These are phyloP conservation scores for Sphyrna mokarran DNA, from an alignment of 2,113 vertebrate species.

Conservation along the genomic window DNA sequence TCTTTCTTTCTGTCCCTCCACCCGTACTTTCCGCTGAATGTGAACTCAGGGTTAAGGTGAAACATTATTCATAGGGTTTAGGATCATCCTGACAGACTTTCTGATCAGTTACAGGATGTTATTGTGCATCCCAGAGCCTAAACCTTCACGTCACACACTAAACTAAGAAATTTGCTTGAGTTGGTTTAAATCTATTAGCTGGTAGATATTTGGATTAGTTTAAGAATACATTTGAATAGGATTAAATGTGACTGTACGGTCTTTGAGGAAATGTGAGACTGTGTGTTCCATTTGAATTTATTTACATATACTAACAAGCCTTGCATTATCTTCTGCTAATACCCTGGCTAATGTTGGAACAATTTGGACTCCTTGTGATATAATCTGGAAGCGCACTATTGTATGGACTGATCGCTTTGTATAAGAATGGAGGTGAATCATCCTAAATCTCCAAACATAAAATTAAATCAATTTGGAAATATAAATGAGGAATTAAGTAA, in stretches of 20 bases:
- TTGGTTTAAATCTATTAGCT: neutral
- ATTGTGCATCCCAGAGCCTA: neutral
- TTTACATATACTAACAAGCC: neutral
- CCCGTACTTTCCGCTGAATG: neutral
- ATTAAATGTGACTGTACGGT: neutral
- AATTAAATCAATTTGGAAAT: neutral
- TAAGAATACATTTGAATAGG: neutral
- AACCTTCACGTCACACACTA: neutral
- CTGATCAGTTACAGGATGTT: neutral
- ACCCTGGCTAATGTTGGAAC: neutral
- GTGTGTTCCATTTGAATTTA: neutral
- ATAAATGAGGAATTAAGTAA: neutral
- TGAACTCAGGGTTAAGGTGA: neutral
- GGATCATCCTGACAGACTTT: neutral
- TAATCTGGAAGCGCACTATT: neutral
- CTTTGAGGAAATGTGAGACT: neutral
- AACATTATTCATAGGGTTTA: neutral
- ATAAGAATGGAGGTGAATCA: neutral
- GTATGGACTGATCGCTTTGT: neutral
- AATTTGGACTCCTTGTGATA: neutral
- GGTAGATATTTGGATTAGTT: neutral
- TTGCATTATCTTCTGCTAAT: constrained; percentile 7
- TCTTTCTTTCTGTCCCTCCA: neutral
- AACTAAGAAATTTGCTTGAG: neutral
- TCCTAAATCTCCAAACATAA: neutral